A percentile compares a stretch with the other conserved stretches of the same genome.
Evolutionary conservation across 2,888 invertebrate species (phyloP).

Genomic region (Polymixis flavicincta): DNA sequence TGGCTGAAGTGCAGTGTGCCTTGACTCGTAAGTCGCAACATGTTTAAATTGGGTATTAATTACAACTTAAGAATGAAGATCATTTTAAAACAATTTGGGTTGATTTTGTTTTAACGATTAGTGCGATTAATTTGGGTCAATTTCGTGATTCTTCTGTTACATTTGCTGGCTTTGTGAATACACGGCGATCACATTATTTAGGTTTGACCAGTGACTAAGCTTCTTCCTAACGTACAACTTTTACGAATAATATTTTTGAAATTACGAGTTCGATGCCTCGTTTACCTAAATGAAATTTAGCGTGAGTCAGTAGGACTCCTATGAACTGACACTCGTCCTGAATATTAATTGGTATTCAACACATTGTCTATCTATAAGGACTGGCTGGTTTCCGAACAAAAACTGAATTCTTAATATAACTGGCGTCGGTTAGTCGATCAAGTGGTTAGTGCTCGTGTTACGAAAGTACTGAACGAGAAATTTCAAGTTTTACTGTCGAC

Average conservation of each 20-base stretch:
- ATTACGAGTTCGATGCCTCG: constrained; percentile 43
- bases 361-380: constrained; percentile 56
- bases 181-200: not conserved
- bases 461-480: constrained; percentile 52
- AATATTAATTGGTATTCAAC: constrained; percentile 76
- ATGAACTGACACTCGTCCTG: constrained; percentile 77
- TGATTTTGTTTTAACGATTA: constrained; percentile 10
- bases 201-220: constrained; percentile 23
- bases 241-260: constrained; percentile 4
- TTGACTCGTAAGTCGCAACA: constrained; percentile 8
- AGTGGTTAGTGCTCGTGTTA: constrained; percentile 42
- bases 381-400: constrained; percentile 50
- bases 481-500: constrained; percentile 52
- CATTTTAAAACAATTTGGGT: not conserved
- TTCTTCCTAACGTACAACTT: not conserved
- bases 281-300: constrained; percentile 36
- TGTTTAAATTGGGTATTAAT: constrained; percentile 32
- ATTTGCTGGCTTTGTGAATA: not conserved
- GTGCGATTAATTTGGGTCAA: constrained; percentile 23
- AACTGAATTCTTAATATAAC: constrained; percentile 61
- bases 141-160: not conserved
- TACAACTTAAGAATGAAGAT: constrained; percentile 9
- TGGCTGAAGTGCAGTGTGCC: not conserved
- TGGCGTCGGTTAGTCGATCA: constrained; percentile 33
- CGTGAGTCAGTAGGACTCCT: constrained; percentile 66